Evolutionary conservation across 2,888 invertebrate genomes (phyloP).

Genomic region (Phania funesta): DNA sequence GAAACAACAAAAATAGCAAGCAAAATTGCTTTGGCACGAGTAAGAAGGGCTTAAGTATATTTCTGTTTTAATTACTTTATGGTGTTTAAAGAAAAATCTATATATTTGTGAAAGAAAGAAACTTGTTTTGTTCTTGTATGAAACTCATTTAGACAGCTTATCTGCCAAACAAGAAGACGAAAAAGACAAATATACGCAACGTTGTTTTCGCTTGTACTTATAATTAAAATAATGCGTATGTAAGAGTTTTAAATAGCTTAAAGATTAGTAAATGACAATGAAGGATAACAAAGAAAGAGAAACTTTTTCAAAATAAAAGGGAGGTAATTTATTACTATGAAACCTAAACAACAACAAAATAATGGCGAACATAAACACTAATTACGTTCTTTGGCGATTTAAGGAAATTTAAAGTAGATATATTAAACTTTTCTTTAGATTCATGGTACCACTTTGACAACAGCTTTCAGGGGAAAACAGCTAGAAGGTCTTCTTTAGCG

Average conservation of each 20-base stretch:
- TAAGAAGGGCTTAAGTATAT: conserved; percentile 17
- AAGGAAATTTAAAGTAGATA: neutral
- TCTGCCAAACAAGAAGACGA: conserved; percentile 39
- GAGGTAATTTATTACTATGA: conserved; percentile 19
- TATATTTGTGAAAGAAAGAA: neutral
- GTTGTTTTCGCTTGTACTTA: neutral
- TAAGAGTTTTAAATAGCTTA: conserved; percentile 38
- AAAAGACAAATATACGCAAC: conserved; percentile 1
- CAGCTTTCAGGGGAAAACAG: too few species aligned
- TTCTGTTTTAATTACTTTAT: conserved; percentile 39
- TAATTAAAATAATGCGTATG: neutral
- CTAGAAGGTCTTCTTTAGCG: too few species aligned
- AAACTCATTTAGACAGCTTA: conserved; percentile 61
- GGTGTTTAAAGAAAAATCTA: conserved; percentile 28
- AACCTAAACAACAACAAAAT: too few species aligned
- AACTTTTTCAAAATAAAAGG: conserved; percentile 41
- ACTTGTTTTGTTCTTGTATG: conserved; percentile 31
- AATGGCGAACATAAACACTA: neutral
- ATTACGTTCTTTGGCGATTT: neutral
- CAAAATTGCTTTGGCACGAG: neutral
- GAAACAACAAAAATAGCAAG: neutral
- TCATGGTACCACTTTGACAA: neutral
- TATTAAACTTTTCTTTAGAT: neutral
- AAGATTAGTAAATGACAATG: conserved; percentile 21
- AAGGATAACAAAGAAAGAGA: neutral